Evolutionary conservation across 1,140 invertebrate genomes (phyloP).

Genomic region (Dinoponera quadriceps): DNA sequence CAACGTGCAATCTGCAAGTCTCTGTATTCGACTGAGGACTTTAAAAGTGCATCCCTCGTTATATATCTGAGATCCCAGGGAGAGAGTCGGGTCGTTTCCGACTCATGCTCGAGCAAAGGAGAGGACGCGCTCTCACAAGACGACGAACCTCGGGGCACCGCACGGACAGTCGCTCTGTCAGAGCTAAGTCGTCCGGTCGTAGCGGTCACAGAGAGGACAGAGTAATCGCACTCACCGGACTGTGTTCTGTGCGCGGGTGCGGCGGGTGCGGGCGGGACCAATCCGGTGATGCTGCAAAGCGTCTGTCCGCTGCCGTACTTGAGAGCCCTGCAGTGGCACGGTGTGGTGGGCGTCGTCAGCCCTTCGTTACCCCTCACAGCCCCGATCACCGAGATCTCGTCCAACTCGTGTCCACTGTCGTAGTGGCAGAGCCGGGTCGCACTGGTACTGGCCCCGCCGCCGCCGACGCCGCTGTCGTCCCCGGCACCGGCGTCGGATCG

Average conservation of each 20-base stretch:
- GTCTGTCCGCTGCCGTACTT: conserved; percentile 84
- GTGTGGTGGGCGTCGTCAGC: conserved; percentile 88
- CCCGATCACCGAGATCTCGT: conserved; percentile 91
- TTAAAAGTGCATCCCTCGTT: too few relatives aligned
- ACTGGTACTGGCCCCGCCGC: conserved; percentile 84
- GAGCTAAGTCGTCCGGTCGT: too few relatives aligned
- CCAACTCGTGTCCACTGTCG: conserved; percentile 89
- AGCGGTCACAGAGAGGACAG: conserved; percentile 2
- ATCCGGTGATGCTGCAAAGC: conserved; percentile 82
- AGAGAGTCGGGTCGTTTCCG: too few relatives aligned
- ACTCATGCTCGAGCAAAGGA: too few relatives aligned
- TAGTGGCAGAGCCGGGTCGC: conserved; percentile 83
- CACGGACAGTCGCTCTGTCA: too few relatives aligned
- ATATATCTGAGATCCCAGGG: too few relatives aligned
- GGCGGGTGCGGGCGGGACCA: conserved; percentile 80
- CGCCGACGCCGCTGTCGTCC: conserved; percentile 82
- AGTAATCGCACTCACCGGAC: conserved; percentile 77
- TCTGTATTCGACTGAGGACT: too few relatives aligned
- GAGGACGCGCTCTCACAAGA: too few relatives aligned
- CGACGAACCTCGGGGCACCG: too few relatives aligned
- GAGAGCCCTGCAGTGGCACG: conserved; percentile 85
- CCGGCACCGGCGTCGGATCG: conserved; percentile 82
- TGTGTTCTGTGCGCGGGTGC: conserved; percentile 75
- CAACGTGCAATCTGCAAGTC: too few relatives aligned
- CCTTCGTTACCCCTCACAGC: conserved; percentile 86